Percentiles rank a stretch among this genome's conserved stretches.
Conservation (phyloP, 2,888 invertebrate species). For the Portevinia maculata region DNA sequence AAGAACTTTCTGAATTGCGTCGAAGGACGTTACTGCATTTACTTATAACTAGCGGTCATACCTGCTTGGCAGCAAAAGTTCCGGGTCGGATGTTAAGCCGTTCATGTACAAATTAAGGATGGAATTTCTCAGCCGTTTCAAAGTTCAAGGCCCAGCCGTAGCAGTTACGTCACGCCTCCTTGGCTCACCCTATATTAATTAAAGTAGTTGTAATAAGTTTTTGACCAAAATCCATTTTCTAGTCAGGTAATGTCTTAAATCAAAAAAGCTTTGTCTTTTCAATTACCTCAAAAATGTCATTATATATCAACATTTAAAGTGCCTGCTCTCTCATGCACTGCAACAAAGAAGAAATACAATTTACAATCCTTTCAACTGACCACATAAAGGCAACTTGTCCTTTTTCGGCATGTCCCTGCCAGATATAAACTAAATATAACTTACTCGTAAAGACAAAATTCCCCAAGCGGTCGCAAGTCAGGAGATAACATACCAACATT, state of each 20-base stretch:
- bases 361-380: conserved; percentile 58
- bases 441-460: conserved; percentile 44
- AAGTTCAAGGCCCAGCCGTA: too few species aligned
- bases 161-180: too few species aligned
- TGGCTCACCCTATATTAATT: too few species aligned
- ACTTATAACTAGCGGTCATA: too few species aligned
- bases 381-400: conserved; percentile 21
- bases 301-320: conserved; percentile 27
- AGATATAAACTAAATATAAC: conserved; percentile 47
- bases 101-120: too few species aligned
- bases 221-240: too few species aligned
- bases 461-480: conserved; percentile 30
- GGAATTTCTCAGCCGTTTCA: too few species aligned
- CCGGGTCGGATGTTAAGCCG: too few species aligned
- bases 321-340: conserved; percentile 23
- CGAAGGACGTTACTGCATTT: too few species aligned
- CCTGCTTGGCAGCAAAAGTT: too few species aligned
- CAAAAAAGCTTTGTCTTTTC: conserved; percentile 36
- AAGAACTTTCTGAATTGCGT: too few species aligned
- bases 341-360: conserved; percentile 57
- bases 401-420: conserved; percentile 45
- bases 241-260: not conserved
- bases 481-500: conserved; percentile 43
- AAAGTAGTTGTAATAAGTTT: too few species aligned
- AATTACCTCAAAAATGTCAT: conserved; percentile 55